Percentiles rank a stretch among this genome's conserved stretches.
These are phyloP conservation scores for Drosophila anomelani DNA, from an alignment of 2,888 invertebrate species.

Conservation along the genomic window DNA sequence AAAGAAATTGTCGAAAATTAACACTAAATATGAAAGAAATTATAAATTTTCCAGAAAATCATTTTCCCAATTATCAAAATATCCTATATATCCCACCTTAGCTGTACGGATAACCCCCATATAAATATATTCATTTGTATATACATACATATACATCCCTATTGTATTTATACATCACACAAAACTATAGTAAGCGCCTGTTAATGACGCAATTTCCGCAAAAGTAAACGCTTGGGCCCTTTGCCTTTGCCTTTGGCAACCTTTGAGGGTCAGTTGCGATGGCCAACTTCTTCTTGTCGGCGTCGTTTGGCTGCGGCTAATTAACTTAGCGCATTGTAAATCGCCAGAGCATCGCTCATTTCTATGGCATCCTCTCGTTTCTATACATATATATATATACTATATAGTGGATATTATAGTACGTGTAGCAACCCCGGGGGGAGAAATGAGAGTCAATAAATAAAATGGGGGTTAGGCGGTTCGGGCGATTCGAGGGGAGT, in stretches of 20 bases:
- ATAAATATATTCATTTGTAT: background rate
- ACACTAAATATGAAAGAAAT: too few relatives aligned
- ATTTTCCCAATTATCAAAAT: background rate
- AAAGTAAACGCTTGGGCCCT: slow-evolving; percentile 34
- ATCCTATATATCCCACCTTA: background rate
- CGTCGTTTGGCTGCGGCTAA: slow-evolving; percentile 55
- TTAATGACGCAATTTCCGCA: slow-evolving; percentile 78
- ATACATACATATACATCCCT: background rate
- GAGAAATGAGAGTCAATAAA: slow-evolving; percentile 72
- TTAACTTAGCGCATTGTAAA: slow-evolving; percentile 76
- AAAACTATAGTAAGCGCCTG: slow-evolving; percentile 61
- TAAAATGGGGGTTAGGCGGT: slow-evolving; percentile 46
- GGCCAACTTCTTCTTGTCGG: slow-evolving; percentile 35
- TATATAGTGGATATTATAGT: slow-evolving; percentile 2
- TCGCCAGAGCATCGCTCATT: slow-evolving; percentile 64
- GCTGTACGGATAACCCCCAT: background rate
- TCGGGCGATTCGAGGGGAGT: slow-evolving; percentile 13
- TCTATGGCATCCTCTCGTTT: slow-evolving; percentile 64
- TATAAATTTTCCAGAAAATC: too few relatives aligned
- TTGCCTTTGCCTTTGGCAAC: slow-evolving; percentile 44
- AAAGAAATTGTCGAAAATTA: too few relatives aligned
- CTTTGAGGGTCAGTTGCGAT: slow-evolving; percentile 61
- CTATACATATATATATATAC: background rate
- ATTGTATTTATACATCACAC: slow-evolving; percentile 13
- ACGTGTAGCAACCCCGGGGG: slow-evolving; percentile 32